Conservation (phyloP, 1,140 invertebrate species). For the Leptoteleia sp. region DNA sequence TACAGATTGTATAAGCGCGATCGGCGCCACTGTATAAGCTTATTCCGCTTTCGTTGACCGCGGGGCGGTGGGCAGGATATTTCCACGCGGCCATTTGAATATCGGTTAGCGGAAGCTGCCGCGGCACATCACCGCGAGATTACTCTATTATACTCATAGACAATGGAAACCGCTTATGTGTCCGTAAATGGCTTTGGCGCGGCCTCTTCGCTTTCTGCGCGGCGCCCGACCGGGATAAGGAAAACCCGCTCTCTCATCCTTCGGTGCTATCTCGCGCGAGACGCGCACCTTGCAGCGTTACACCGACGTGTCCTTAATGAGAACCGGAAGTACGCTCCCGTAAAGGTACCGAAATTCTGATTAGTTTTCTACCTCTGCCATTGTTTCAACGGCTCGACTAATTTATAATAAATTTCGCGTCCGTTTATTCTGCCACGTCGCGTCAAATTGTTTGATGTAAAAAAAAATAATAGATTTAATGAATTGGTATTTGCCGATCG, state of each 20-base stretch:
- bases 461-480: too few species aligned
- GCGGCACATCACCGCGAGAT: constrained; percentile 80
- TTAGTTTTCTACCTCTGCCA: neutral
- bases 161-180: constrained; percentile 80
- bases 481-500: too few species aligned
- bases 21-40: constrained; percentile 60
- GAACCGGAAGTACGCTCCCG: constrained; percentile 36
- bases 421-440: too few species aligned
- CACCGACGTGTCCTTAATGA: constrained; percentile 52
- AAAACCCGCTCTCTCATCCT: constrained; percentile 55
- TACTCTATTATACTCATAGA: constrained; percentile 81
- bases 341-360: constrained; percentile 18
- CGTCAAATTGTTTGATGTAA: too few species aligned
- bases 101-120: constrained; percentile 74
- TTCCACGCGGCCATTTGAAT: constrained; percentile 78
- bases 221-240: constrained; percentile 45
- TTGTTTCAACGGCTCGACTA: too few species aligned
- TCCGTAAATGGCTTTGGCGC: constrained; percentile 78
- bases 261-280: constrained; percentile 23
- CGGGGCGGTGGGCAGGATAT: constrained; percentile 67
- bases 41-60: constrained; percentile 66
- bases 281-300: constrained; percentile 42
- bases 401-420: too few species aligned
- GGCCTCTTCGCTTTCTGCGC: constrained; percentile 62
- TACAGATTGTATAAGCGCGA: constrained; percentile 47